A percentile compares a stretch with the other conserved stretches of the same genome.
These are phyloP conservation scores for Rotaria sp. DNA, from an alignment of 2,888 invertebrate genomes.

Conservation along the genomic window DNA sequence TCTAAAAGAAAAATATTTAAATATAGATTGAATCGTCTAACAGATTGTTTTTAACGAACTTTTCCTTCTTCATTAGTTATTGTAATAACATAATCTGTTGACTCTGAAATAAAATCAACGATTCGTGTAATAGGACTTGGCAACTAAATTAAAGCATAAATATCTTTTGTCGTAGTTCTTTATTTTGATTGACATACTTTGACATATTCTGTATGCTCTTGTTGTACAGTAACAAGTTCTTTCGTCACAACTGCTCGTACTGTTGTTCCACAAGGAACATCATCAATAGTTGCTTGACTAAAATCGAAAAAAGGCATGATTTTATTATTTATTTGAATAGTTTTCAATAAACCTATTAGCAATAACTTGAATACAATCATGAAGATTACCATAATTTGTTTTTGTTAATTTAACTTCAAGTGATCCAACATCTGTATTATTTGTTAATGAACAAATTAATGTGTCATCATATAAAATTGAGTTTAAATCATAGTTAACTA, in stretches of 20 bases:
- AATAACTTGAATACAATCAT: conserved; percentile 23
- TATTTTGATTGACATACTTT: conserved; percentile 46
- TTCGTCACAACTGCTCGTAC: conserved; percentile 52
- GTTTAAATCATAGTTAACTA: conserved; percentile 8
- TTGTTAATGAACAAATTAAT: background rate
- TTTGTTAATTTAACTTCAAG: background rate
- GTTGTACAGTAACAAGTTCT: conserved; percentile 53
- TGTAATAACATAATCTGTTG: conserved; percentile 9
- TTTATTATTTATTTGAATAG: background rate
- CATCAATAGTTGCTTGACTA: conserved; percentile 54
- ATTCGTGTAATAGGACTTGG: background rate
- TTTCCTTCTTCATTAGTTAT: conserved; percentile 25
- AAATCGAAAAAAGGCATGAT: background rate
- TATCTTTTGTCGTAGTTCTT: background rate
- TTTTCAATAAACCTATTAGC: background rate
- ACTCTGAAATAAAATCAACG: background rate
- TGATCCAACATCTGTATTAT: conserved; percentile 19
- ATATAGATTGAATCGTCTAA: background rate
- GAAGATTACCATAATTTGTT: conserved; percentile 10
- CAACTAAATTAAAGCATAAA: background rate
- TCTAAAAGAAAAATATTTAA: conserved; percentile 46
- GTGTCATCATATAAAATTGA: conserved; percentile 15
- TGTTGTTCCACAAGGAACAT: conserved; percentile 54
- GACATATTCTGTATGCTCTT: conserved; percentile 55
- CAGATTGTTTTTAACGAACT: background rate